Percentiles rank a stretch among this genome's conserved stretches.
Evolutionary conservation across 1,140 invertebrate species (phyloP).

Genomic region (Hypsibius dujardini): DNA sequence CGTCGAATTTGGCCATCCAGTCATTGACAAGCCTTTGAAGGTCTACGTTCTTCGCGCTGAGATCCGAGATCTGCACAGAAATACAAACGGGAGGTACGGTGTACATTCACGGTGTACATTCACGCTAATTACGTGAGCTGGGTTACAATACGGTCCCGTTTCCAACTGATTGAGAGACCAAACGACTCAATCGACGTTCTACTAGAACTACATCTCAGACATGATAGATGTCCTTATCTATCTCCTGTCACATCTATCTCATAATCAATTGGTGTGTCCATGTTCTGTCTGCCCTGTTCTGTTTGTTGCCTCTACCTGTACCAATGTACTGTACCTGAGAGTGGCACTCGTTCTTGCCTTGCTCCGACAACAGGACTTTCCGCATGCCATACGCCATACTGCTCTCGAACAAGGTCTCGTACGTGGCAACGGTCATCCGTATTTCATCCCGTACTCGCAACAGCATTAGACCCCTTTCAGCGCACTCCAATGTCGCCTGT

Average conservation of each 20-base stretch:
- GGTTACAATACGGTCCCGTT: no score
- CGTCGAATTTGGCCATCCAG: conserved; percentile 61
- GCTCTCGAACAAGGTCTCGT: conserved; percentile 83
- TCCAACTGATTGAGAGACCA: no score
- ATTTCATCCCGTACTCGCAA: conserved; percentile 83
- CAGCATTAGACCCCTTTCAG: conserved; percentile 78
- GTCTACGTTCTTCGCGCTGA: conserved; percentile 50
- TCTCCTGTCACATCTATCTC: no score
- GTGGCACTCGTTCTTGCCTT: conserved; percentile 44
- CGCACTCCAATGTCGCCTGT: conserved; percentile 90
- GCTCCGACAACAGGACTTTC: conserved; percentile 59
- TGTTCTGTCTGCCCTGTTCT: no score
- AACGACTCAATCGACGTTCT: no score
- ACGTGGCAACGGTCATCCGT: conserved; percentile 82
- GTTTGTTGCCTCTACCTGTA: no score
- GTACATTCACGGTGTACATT: conserved; percentile 39
- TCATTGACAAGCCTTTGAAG: conserved; percentile 61
- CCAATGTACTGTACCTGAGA: neutral
- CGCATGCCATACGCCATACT: conserved; percentile 92
- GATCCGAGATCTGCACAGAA: conserved; percentile 35
- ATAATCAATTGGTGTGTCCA: no score
- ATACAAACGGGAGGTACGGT: conserved; percentile 23
- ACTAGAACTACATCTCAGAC: no score
- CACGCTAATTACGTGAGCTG: neutral
- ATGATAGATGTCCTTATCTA: no score